Evolutionary conservation across 2,113 vertebrate species (phyloP).

Genomic region (Danionella cerebrum): DNA sequence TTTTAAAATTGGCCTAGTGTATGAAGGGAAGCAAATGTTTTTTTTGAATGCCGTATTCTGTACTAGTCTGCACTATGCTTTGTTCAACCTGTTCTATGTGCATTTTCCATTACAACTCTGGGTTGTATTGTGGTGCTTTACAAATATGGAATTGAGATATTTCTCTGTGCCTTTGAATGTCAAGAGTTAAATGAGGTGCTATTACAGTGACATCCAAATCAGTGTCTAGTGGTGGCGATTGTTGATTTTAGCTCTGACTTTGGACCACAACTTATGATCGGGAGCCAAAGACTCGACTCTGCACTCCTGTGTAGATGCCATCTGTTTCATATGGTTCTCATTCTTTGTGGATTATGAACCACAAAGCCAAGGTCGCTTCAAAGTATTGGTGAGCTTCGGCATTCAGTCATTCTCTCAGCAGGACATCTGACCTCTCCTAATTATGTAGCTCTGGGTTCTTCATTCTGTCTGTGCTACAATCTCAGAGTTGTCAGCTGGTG

Average conservation of each 20-base stretch:
- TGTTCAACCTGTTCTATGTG: too few relatives aligned
- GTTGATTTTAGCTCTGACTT: conserved; percentile 12
- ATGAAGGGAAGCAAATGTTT: too few relatives aligned
- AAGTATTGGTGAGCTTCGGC: not conserved
- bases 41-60: too few relatives aligned
- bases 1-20: too few relatives aligned
- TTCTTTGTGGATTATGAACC: not conserved
- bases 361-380: not conserved
- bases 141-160: too few relatives aligned
- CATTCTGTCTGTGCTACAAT: not conserved
- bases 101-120: too few relatives aligned
- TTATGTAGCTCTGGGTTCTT: not conserved
- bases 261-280: not conserved
- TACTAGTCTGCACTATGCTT: too few relatives aligned
- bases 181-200: not conserved
- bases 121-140: too few relatives aligned
- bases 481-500: not conserved
- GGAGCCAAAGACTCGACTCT: not conserved
- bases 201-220: not conserved
- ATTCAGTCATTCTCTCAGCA: not conserved
- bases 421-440: conserved; percentile 10
- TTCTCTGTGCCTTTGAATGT: too few relatives aligned
- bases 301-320: conserved; percentile 2
- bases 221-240: not conserved
- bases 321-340: conserved; percentile 5